Conservation (phyloP, 1,140 invertebrate genomes). For the Cyclargus thomasi region DNA sequence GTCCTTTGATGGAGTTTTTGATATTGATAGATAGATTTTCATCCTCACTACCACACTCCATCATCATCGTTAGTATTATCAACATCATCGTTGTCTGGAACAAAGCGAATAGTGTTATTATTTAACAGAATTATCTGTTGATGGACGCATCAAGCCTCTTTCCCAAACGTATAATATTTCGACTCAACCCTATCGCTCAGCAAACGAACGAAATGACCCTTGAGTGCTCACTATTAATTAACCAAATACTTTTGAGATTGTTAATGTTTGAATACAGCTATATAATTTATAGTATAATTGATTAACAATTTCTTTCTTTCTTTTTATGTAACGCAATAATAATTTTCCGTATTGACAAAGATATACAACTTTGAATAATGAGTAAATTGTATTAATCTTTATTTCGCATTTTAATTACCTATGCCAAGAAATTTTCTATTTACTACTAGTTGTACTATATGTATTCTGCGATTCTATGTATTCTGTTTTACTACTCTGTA, state of each 20-base stretch:
- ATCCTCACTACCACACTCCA: too few relatives aligned
- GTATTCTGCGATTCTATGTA: too few relatives aligned
- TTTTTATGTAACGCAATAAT: too few relatives aligned
- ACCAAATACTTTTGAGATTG: not conserved
- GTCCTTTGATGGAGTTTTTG: not conserved
- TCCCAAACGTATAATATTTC: not conserved
- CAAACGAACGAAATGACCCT: not conserved
- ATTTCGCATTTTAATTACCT: too few relatives aligned
- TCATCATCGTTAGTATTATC: too few relatives aligned
- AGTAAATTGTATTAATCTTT: too few relatives aligned
- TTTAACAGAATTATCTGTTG: not conserved
- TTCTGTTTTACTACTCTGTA: too few relatives aligned
- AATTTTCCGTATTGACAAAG: too few relatives aligned
- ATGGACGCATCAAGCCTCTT: not conserved
- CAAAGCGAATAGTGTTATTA: not conserved
- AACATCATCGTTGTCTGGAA: not conserved
- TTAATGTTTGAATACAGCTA: not conserved
- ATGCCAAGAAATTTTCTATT: too few relatives aligned
- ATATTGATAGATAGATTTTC: too few relatives aligned
- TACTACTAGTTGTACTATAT: too few relatives aligned
- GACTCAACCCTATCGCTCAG: not conserved
- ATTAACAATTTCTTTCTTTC: not conserved
- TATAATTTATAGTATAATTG: not conserved
- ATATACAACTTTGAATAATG: too few relatives aligned
- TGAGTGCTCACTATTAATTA: slow-evolving; percentile 1